Evolutionary conservation across 2,797 vertebrate genomes (phyloP), one percentile per base, ranked within the genome.

Genomic region (Eidolon dupreanum): DNA sequence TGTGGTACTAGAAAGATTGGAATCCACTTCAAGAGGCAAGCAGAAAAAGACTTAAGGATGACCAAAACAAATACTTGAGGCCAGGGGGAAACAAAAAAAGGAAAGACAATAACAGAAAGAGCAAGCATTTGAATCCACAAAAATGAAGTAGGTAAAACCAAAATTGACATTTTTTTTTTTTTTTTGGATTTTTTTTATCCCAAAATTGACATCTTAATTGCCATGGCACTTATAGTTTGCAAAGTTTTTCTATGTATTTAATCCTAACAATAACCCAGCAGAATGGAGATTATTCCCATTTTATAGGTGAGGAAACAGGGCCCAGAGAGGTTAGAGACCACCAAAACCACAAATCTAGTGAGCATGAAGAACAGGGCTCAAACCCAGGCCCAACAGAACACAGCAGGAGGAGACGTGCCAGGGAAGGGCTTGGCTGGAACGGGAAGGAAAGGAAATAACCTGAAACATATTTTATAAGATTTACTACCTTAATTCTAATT

Each of bases 231-330:
- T 61, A 2, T 0, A 43, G 59, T 84, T 26, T 65, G 46, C 51
- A 12, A 61, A 94, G 49, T 17, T 1, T 49, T 51, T 79, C 74
- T 26, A 33, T 41, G 19, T 49, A 31, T 22, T 65, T 51, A 73
- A 38, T 36, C 24, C 86, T 16, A 94, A 78, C 26, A 19, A 65
- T 12, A 77, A 74, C 43, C 51, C 36, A 82, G 59, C 82, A 81
- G 36, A 3, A 31, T 43, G 20, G 22, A 65, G 24, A 57, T 8
- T 1, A 36, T 7, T 73, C 38, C 55, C 61, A 36, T 61, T 33
- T 70, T 11, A 20, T 0, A 90, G 70, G 53, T n/a, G 46, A 95
- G 36, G n/a, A 93, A 57, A 88, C 51, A 41, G 11, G 24, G 38
- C 24, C 88, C 66, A 81, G 84, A 59, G 63, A 66, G 46, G 5